Percentiles rank a stretch among this genome's conserved stretches.
These are phyloP conservation scores for Malacoctenus gilli DNA, from an alignment of 2,797 vertebrate genomes.

Conservation along the genomic window DNA sequence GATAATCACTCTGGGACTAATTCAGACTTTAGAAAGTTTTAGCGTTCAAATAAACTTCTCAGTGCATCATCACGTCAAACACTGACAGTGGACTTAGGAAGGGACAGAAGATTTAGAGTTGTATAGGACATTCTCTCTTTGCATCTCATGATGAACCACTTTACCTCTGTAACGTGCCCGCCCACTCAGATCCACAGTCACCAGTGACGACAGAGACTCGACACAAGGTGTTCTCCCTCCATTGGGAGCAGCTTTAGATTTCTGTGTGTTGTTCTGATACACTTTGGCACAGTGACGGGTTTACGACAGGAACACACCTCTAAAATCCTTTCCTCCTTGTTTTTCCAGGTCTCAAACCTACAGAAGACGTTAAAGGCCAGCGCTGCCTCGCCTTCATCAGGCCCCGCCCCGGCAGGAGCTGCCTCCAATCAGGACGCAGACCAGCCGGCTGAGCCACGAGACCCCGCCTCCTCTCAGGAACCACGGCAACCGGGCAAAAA, in stretches of 20 bases:
- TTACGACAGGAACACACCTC: too few species aligned
- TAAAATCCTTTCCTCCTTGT: constrained; percentile 2
- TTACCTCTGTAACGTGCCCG: too few species aligned
- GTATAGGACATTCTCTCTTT: too few species aligned
- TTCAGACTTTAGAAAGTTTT: background rate
- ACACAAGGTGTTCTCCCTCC: too few species aligned
- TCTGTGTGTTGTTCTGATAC: background rate
- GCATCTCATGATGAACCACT: too few species aligned
- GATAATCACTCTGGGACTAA: background rate
- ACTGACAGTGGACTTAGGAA: background rate
- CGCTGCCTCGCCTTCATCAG: constrained; percentile 83
- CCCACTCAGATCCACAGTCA: too few species aligned
- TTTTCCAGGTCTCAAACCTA: constrained; percentile 90
- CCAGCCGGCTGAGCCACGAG: constrained; percentile 82
- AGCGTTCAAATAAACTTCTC: background rate
- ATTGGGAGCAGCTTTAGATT: background rate
- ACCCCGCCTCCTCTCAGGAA: constrained; percentile 92
- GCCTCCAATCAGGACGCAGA: constrained; percentile 89
- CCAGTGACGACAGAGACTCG: too few species aligned
- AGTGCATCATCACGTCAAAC: background rate
- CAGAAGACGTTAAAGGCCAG: constrained; percentile 98
- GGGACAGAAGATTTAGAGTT: background rate
- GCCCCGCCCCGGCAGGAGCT: constrained; percentile 86
- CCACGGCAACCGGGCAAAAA: constrained; percentile 96
- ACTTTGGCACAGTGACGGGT: background rate